These are phyloP conservation scores for Cricetomys ansorgei DNA, from an alignment of 2,113 vertebrate genomes.

Conservation along the genomic window DNA sequence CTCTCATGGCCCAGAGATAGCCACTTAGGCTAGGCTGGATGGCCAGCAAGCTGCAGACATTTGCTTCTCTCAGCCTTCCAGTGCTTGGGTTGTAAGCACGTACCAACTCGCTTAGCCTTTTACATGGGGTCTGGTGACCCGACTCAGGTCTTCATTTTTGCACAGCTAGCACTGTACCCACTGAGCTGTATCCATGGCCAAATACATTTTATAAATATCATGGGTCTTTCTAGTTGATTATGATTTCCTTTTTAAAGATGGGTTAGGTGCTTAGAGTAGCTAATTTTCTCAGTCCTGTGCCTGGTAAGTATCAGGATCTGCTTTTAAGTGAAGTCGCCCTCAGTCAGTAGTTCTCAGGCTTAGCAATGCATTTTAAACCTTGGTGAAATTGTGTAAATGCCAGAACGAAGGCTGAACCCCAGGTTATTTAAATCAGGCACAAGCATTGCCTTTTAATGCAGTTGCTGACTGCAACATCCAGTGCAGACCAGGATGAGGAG, in stretches of 20 bases:
- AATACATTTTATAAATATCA: not conserved
- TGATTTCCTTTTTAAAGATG: not conserved
- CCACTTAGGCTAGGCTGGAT: not conserved
- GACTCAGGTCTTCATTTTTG: no score
- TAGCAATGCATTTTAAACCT: not conserved
- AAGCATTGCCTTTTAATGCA: not conserved
- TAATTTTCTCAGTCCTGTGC: not conserved
- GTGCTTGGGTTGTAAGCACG: not conserved
- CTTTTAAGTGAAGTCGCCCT: not conserved
- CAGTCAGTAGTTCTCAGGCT: not conserved
- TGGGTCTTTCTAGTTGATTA: not conserved
- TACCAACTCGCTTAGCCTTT: not conserved
- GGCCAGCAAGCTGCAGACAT: not conserved
- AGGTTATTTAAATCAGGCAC: not conserved
- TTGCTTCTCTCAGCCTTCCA: not conserved
- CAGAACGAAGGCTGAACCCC: not conserved
- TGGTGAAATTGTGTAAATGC: not conserved
- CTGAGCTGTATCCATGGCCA: not conserved
- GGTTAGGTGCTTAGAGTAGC: not conserved
- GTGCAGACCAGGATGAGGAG: not conserved
- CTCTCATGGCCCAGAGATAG: not conserved
- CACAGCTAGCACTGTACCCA: not conserved
- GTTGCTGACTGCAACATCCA: not conserved
- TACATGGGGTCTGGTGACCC: not conserved
- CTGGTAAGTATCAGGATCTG: not conserved